phyloP scores from a whole-genome alignment of 2,797 vertebrate genomes.

The Parotocinclus haroldoi region DNA sequence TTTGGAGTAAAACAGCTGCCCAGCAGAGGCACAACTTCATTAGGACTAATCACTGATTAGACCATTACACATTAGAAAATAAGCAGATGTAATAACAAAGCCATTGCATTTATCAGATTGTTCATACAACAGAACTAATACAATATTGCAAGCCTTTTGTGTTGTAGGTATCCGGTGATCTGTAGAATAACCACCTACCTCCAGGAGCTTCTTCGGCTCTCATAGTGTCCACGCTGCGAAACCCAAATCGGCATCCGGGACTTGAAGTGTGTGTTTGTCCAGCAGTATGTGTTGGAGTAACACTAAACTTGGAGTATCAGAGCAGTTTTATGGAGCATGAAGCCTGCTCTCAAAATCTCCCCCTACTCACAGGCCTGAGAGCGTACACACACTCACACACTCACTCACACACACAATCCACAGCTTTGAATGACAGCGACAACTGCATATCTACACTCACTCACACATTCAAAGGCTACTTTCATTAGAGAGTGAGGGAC shows the following conservation, averaged over 20 bases:
- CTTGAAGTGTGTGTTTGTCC: slow-evolving; percentile 18
- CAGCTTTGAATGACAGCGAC: slow-evolving; percentile 81
- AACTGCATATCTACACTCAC: slow-evolving; percentile 63
- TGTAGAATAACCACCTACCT: slow-evolving; percentile 56
- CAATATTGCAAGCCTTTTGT: neutral
- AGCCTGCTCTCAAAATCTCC: slow-evolving; percentile 34
- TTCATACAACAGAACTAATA: neutral
- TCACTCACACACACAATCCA: slow-evolving; percentile 40
- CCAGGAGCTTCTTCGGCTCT: slow-evolving; percentile 69
- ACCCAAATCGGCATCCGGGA: slow-evolving; percentile 30
- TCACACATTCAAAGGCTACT: slow-evolving; percentile 62
- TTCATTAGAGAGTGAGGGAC: slow-evolving; percentile 74
- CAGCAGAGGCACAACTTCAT: too few species aligned
- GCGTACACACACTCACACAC: slow-evolving; percentile 37
- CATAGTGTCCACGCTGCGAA: slow-evolving; percentile 69
- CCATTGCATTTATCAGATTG: neutral
- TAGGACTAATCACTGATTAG: too few species aligned
- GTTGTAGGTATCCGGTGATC: neutral
- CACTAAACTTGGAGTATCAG: slow-evolving; percentile 73
- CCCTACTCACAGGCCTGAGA: slow-evolving; percentile 7
- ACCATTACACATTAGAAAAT: too few species aligned
- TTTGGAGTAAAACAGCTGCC: too few species aligned
- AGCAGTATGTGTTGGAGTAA: slow-evolving; percentile 60
- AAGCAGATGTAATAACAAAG: too few species aligned
- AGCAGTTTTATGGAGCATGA: slow-evolving; percentile 72